Base-by-base conservation (phyloP, 2,797 vertebrate genomes). In the Poeciliopsis turneri region DNA sequence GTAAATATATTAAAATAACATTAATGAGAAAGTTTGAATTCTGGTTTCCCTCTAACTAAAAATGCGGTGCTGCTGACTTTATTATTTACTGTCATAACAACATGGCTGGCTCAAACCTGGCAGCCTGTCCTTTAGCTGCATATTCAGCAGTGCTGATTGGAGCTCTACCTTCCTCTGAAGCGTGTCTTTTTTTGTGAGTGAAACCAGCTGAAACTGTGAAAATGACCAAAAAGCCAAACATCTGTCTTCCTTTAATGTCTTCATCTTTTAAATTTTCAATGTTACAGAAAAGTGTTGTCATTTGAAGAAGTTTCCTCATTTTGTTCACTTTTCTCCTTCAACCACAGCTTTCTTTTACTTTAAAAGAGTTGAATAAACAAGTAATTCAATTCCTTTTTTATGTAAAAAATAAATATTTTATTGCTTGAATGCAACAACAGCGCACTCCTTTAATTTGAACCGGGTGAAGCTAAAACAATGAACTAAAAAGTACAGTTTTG, bases 151-250 rank as follows among this genome's bases (percentile, higher is more conserved):
- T 39, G 33, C 61, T 39, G 18, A 66, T 66, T 66, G 61, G 61
- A 23, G 36, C 61, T 23, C 16, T 23, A 20, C 33, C 18, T 66
- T 66, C 11, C 59, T 66, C 33, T 39, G 16, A 66, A 66, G 33
- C 33, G 18, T 10, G 28, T 20, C 16, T 36, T 11, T 66, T 64
- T 66, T 23, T 36, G 61, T 36, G 33, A 66, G 61, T 39, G 33
- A 66, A 66, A 66, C 61, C 61, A 66, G 33, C 18, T 39, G 33
- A 66, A 39, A 39, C 33, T 36, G 61, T 66, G 61, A 66, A 66
- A 66, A 66, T 39, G 18, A 39, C 61, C 33, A 66, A 36, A 66
- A 39, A 18, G 61, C 61, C 61, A 39, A 66, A 66, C 18, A 39
- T 66, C 30, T 20, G 61, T 64, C 33, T 36, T 36, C 16, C 18